Conservation (phyloP, 2,888 invertebrate genomes). For the Agapetus fuscipes region DNA sequence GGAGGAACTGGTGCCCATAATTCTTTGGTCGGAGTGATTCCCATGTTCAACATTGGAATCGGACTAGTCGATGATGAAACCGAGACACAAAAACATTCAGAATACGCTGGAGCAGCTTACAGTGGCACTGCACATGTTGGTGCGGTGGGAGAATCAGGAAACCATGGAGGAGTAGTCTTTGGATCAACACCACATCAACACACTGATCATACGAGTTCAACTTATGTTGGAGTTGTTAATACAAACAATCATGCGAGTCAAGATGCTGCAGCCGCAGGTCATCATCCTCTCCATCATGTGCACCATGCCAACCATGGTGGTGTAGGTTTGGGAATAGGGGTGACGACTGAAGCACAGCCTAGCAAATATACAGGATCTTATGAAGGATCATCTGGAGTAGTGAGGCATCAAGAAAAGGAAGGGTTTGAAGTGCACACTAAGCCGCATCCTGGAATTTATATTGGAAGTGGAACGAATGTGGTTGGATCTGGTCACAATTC, state of each 20-base stretch:
- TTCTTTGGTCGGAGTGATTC: too few relatives aligned
- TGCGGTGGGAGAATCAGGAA: not conserved
- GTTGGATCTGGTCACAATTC: not conserved
- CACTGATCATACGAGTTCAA: too few relatives aligned
- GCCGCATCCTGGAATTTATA: not conserved
- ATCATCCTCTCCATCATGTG: not conserved
- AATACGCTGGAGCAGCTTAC: too few relatives aligned
- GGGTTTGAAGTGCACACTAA: not conserved
- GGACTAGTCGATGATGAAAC: too few relatives aligned
- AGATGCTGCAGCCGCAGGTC: not conserved
- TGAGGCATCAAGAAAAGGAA: conserved; percentile 2
- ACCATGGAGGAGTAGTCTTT: too few relatives aligned
- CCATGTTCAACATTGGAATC: too few relatives aligned
- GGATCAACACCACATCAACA: too few relatives aligned
- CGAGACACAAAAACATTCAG: too few relatives aligned
- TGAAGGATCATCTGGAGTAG: not conserved
- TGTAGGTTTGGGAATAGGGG: not conserved
- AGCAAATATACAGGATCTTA: conserved; percentile 7
- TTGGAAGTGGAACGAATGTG: not conserved
- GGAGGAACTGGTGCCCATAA: too few relatives aligned
- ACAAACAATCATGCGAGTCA: too few relatives aligned
- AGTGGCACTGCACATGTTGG: too few relatives aligned
- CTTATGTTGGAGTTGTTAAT: too few relatives aligned
- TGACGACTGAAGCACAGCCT: not conserved
- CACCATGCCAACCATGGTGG: not conserved